Evolutionary conservation across 2,113 vertebrate species (phyloP).

Genomic region (Nothoprocta perdicaria): DNA sequence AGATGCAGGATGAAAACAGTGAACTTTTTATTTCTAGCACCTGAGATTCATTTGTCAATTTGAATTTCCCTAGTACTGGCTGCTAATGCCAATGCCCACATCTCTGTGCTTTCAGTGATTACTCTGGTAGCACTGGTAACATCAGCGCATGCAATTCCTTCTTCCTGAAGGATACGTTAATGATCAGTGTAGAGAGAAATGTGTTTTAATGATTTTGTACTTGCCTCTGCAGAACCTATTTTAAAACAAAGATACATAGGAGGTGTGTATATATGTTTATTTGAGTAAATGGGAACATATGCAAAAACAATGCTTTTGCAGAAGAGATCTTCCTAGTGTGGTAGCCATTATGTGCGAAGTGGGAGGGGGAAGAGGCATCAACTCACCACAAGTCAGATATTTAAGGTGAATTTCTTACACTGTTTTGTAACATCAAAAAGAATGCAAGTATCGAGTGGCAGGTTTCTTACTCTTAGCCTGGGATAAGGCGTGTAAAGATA

Average conservation of each 20-base stretch:
- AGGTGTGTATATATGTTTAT: not conserved
- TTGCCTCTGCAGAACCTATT: slow-evolving; percentile 12
- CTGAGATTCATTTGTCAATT: not conserved
- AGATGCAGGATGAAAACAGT: not conserved
- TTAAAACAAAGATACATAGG: not conserved
- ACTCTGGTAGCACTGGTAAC: not conserved
- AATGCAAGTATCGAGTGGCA: not conserved
- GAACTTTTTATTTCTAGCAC: not conserved
- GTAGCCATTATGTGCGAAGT: not conserved
- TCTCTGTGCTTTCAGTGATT: not conserved
- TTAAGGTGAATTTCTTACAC: not conserved
- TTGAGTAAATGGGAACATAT: not conserved
- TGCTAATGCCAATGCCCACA: fast-evolving
- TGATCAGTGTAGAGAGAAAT: not conserved
- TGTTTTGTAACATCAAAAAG: slow-evolving; percentile 11
- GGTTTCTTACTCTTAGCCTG: not conserved
- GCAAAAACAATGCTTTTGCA: not conserved
- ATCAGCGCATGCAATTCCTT: not conserved
- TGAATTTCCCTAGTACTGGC: not conserved
- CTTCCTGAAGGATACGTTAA: not conserved
- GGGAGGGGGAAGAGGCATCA: not conserved
- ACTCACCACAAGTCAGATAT: not conserved
- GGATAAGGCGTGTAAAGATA: not conserved
- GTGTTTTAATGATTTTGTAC: not conserved
- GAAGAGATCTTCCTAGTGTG: not conserved